These are phyloP conservation scores for Hypomecis atomaria DNA, from an alignment of 2,888 invertebrate species.

Conservation along the genomic window DNA sequence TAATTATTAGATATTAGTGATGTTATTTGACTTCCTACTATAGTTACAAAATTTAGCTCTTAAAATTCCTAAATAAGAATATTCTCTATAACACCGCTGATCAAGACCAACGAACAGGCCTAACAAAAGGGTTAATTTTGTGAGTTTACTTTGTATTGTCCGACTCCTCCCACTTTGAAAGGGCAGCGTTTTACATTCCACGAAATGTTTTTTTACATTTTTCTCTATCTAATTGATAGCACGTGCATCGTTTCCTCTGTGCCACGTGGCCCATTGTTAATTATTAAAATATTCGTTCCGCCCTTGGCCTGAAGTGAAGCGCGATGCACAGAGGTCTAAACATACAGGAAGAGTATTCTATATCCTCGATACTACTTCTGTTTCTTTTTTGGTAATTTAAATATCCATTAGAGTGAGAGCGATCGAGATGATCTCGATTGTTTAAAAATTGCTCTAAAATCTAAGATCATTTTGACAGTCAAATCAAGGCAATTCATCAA, in stretches of 20 bases:
- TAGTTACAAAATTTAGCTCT: too few species aligned
- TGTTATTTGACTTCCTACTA: too few species aligned
- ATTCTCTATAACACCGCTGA: too few species aligned
- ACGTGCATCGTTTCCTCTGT: conserved; percentile 77
- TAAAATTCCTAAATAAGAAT: too few species aligned
- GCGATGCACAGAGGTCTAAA: conserved; percentile 55
- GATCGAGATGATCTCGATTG: too few species aligned
- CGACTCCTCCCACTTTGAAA: conserved; percentile 60
- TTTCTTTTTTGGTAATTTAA: too few species aligned
- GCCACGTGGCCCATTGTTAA: conserved; percentile 77
- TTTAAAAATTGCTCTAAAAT: conserved; percentile 3
- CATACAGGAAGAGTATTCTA: conserved; percentile 36
- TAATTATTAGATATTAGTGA: too few species aligned
- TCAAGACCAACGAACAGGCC: too few species aligned
- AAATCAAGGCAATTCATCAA: conserved; percentile 65
- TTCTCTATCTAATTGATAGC: conserved; percentile 78
- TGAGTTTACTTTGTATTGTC: conserved; percentile 54
- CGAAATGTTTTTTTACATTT: conserved; percentile 62
- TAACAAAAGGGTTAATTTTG: conserved; percentile 44
- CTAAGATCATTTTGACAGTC: conserved; percentile 64
- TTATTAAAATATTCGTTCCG: conserved; percentile 78
- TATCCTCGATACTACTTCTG: too few species aligned
- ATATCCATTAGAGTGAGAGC: too few species aligned
- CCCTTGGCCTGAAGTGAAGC: conserved; percentile 50
- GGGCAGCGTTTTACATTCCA: conserved; percentile 58